Evolutionary conservation across 1,140 invertebrate genomes (phyloP).

Genomic region (Cyclargus thomasi): DNA sequence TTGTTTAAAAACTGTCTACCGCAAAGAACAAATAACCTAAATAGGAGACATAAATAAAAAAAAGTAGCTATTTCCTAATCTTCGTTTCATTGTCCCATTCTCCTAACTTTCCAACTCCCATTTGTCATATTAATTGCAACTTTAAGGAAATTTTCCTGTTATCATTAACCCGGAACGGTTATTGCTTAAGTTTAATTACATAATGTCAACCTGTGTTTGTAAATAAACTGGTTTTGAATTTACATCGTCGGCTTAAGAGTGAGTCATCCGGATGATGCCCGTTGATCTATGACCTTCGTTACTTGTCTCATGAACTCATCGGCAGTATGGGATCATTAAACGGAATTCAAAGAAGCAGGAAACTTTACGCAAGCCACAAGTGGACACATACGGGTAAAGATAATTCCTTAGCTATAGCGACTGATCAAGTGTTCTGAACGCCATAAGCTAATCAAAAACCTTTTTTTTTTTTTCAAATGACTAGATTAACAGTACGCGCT

Average conservation of each 20-base stretch:
- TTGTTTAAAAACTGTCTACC: too few species aligned
- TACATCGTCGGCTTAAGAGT: background rate
- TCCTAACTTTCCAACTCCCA: background rate
- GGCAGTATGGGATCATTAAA: background rate
- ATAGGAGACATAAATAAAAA: background rate
- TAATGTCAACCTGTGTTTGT: constrained; percentile 1
- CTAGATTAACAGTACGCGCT: too few species aligned
- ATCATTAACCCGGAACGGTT: background rate
- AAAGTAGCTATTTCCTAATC: background rate
- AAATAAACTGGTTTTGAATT: background rate
- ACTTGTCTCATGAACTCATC: background rate
- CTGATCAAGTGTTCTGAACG: too few species aligned
- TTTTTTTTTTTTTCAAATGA: too few species aligned
- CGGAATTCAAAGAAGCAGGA: too few species aligned
- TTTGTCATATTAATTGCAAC: background rate
- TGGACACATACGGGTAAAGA: too few species aligned
- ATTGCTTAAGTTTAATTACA: background rate
- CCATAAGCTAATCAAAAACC: too few species aligned
- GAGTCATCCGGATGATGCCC: background rate
- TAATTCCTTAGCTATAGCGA: too few species aligned
- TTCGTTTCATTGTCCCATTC: background rate
- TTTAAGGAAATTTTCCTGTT: background rate
- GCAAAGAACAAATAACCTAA: too few species aligned
- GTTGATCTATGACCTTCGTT: background rate
- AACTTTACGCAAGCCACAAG: too few species aligned